Percentiles rank a stretch among this genome's conserved stretches.
phyloP scores from a whole-genome alignment of 2,888 invertebrate species.

The Pteria penguin region DNA sequence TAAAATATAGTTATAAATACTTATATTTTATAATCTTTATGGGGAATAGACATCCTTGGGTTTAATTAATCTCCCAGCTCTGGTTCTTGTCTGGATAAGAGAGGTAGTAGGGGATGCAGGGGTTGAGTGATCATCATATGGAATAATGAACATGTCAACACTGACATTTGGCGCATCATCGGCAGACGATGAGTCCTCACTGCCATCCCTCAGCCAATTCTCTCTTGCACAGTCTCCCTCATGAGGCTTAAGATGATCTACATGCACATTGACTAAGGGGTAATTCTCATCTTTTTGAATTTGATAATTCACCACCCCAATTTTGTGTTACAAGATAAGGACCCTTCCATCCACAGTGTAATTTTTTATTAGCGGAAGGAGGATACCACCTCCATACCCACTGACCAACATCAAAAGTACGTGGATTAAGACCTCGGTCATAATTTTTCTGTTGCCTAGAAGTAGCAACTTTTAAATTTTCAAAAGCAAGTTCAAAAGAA shows the following conservation, averaged over 20 bases:
- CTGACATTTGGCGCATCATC: not conserved
- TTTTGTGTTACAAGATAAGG: slow-evolving; percentile 14
- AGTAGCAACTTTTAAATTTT: slow-evolving; percentile 11
- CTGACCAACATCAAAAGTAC: not conserved
- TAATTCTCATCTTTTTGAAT: slow-evolving; percentile 2
- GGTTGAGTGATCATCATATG: not conserved
- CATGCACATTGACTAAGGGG: slow-evolving; percentile 4
- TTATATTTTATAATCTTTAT: not conserved
- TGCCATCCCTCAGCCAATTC: slow-evolving; percentile 2
- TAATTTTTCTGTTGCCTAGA: slow-evolving; percentile 12
- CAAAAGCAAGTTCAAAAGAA: slow-evolving; percentile 14
- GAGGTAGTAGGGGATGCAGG: not conserved
- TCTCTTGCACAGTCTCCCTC: not conserved
- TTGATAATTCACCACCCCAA: slow-evolving; percentile 10
- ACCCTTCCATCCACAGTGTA: slow-evolving; percentile 23
- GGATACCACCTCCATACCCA: slow-evolving; percentile 36
- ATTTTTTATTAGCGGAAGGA: slow-evolving; percentile 12
- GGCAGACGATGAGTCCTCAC: not conserved
- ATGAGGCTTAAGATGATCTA: slow-evolving; percentile 21
- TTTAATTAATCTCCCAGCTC: not conserved
- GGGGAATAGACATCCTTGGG: not conserved
- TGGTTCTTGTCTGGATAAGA: not conserved
- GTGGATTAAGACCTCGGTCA: slow-evolving; percentile 13
- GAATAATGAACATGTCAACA: not conserved
- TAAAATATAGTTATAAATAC: not conserved